Base-by-base conservation (phyloP, 1,140 invertebrate genomes). In the Cephus cinctus region DNA sequence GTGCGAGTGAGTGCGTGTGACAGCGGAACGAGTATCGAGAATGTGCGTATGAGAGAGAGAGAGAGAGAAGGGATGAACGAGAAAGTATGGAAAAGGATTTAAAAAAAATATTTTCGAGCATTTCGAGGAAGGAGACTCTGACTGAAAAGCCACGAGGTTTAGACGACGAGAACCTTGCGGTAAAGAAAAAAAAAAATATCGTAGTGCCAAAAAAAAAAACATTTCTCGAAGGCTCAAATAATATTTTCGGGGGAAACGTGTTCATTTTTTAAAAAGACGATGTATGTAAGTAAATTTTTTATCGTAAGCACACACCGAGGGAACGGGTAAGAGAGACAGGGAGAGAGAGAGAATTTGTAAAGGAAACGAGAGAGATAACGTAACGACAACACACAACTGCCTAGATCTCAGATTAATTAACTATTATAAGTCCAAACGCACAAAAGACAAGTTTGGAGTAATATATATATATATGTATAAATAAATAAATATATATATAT, bases 371-470 rank as follows among this genome's bases (percentile, higher is more conserved):
- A 45, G 44, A 52, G 51, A 53, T 56, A 55, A 57, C 31, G 27
- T 31, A 44, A 61, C 45, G 58, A 67, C 52, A 61, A 67, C 60
- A 71, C 54, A 59, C 58, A 72, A 73, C 70, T 74, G 67, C 70
- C 66, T 73, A 73, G 67, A 67, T 63, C 67, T 68, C 61, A 67
- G 57, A 71, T 67, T 60, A 67, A 41, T 47, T 54, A 61, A 58
- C 45, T 65, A 46, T 57, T 43, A 61, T 60, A 72, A 69, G 73
- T 74, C 71, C 69, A 74, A 75, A 69, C 69, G 70, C 70, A 75
- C 73, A 75, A 75, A 68, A 56, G 61, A 61, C 60, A 54, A 59
- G 67, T 75, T 74, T 74, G 65, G 67, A 67, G 60, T 61, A 27
- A 52, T 69, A 41, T 11, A 32, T 48, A 41, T 44, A 32, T 41